phyloP scores from a whole-genome alignment of 2,888 invertebrate genomes.

The Drosophila colorata region DNA sequence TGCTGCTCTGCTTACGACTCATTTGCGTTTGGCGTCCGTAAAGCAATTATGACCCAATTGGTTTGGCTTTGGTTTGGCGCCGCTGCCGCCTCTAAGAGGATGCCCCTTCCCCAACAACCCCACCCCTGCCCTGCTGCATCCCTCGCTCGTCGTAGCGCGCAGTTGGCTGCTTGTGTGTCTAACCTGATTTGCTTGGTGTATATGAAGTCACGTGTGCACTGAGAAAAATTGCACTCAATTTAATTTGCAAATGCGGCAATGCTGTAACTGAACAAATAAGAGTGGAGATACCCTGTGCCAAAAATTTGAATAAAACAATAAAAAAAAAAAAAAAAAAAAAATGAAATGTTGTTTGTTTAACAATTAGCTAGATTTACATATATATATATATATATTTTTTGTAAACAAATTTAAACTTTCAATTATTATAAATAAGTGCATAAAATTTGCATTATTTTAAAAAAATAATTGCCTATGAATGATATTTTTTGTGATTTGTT shows the following conservation, averaged over 20 bases:
- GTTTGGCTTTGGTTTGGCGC: constrained; percentile 67
- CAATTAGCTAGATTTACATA: too few relatives aligned
- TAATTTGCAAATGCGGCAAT: background rate
- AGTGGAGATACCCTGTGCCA: too few relatives aligned
- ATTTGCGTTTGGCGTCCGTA: constrained; percentile 73
- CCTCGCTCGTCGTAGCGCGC: constrained; percentile 24
- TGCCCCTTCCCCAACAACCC: background rate
- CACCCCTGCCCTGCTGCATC: background rate
- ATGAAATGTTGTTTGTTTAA: too few relatives aligned
- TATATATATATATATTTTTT: too few relatives aligned
- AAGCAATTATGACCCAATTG: constrained; percentile 80
- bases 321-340: too few relatives aligned
- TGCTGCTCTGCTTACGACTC: constrained; percentile 59
- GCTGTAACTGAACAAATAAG: background rate
- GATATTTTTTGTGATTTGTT: background rate
- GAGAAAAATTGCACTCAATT: constrained; percentile 8
- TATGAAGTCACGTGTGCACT: constrained; percentile 49
- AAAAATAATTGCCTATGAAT: too few relatives aligned
- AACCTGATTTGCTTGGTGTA: constrained; percentile 64
- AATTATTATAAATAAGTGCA: too few relatives aligned
- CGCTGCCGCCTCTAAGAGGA: background rate
- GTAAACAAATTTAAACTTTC: too few relatives aligned
- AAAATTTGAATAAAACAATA: too few relatives aligned
- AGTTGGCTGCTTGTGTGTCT: constrained; percentile 60
- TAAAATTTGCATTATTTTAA: too few relatives aligned